Evolutionary conservation across 2,113 vertebrate genomes (phyloP), one percentile per base, ranked within the genome.

Genomic region (Phasianus colchicus): DNA sequence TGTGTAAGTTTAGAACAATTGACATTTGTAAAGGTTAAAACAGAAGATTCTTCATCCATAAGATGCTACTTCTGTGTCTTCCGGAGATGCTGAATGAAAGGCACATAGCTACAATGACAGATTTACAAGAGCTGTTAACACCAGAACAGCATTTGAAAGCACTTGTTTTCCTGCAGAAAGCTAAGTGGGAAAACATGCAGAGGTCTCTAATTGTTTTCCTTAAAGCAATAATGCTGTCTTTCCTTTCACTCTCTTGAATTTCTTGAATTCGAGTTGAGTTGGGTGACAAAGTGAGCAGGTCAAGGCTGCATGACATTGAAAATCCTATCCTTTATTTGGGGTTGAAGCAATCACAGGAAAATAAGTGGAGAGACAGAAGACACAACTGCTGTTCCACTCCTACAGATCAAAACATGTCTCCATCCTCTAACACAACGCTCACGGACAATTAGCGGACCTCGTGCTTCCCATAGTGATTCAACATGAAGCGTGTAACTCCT

Each of bases 21-120:
- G 95, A 93, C 94, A 85, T 86, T 40, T 52, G 63, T 18, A 90
- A 81, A 89, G 88, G 86, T 95, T 89, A 94, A 94, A 93, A 86
- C n/a, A 50, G 50, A 71, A 86, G 88, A 77, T 86, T 83, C 95
- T 96, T 94, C 71, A 90, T 92, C 86, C 74, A 30, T 17, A 81
- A 94, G 94, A 96, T 81, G 83, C 58, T 88, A 78, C 91, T 96
- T 90, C 47, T 13, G 61, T 74, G 82, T 75, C 86, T 84, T 81
- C 52, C 5, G 1, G 34, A 78, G 76, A 64, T 40, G 79, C 77
- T 84, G 88, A 94, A 83, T 83, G 83, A 78, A 88, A 84, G 76
- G 25, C 66, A n/a, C 17, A 3, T 9, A 83, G 65, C 16, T 72
- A 88, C 80, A 89, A 71, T 48, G 71, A 36, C 52, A 83, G 85